These are phyloP conservation scores for Ailurus styani DNA, from an alignment of 2,113 vertebrate genomes.

Conservation along the genomic window DNA sequence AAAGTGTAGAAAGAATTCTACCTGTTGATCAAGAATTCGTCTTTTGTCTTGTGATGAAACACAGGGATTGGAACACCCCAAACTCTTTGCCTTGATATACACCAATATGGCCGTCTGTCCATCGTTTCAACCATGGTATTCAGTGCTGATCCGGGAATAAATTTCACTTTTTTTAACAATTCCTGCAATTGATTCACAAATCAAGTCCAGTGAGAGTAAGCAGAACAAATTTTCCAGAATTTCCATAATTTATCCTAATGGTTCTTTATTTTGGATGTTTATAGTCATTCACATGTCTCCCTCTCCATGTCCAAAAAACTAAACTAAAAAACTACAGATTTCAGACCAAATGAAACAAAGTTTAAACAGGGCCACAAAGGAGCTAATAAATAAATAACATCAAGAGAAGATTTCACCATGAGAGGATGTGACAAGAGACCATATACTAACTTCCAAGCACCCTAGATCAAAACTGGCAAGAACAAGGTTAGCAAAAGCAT, in stretches of 20 bases:
- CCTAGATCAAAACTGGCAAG: neutral
- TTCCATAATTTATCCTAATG: neutral
- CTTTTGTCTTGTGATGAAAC: slow-evolving; percentile 93
- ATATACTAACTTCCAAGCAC: neutral
- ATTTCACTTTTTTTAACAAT: slow-evolving; percentile 90
- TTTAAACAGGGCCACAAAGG: neutral
- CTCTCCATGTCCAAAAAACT: neutral
- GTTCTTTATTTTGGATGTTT: neutral
- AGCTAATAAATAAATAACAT: neutral
- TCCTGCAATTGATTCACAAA: slow-evolving; percentile 82
- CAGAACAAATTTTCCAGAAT: neutral
- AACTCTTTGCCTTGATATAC: slow-evolving; percentile 94
- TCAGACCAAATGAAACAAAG: neutral
- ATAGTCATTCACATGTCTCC: neutral
- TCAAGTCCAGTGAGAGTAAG: neutral
- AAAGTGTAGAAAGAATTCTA: slow-evolving; percentile 65
- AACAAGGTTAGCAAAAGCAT: neutral
- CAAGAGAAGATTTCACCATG: neutral
- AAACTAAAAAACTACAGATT: neutral
- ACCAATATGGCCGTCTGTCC: slow-evolving; percentile 95
- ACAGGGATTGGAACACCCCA: slow-evolving; percentile 98
- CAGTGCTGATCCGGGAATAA: slow-evolving; percentile 89
- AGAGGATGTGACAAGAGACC: neutral
- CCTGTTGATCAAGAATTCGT: slow-evolving; percentile 93
- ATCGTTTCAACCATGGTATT: slow-evolving; percentile 89